A percentile compares a stretch with the other conserved stretches of the same genome.
Evolutionary conservation across 2,113 vertebrate genomes (phyloP).

Genomic region (Labeo rohita): DNA sequence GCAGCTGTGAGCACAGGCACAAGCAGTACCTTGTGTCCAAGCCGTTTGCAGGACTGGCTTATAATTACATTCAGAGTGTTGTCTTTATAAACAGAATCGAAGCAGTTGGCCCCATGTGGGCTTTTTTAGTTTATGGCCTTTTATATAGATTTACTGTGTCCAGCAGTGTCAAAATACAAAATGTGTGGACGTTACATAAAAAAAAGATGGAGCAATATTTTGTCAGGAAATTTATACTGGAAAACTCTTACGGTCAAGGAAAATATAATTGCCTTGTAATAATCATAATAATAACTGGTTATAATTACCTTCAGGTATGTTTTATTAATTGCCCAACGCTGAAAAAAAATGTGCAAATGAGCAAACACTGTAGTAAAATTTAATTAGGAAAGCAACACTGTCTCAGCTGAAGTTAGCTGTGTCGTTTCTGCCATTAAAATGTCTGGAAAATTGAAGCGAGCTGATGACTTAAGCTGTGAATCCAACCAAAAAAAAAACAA

Average conservation of each 20-base stretch:
- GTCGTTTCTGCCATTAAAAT: slow-evolving; percentile 2
- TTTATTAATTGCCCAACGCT: not conserved
- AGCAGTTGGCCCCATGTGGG: not conserved
- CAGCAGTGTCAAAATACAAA: not conserved
- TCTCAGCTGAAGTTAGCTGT: not conserved
- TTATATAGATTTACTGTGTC: not conserved
- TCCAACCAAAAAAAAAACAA: not conserved
- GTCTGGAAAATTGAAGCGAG: not conserved
- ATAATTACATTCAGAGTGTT: not conserved
- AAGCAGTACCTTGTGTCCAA: not conserved
- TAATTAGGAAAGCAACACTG: not conserved
- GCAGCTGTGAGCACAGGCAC: not conserved
- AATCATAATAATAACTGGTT: not conserved
- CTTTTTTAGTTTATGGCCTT: not conserved
- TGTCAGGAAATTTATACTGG: not conserved
- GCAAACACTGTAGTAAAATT: not conserved
- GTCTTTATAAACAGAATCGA: not conserved
- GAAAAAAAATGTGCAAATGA: not conserved
- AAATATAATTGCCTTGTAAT: not conserved
- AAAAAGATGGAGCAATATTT: not conserved
- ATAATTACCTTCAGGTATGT: not conserved
- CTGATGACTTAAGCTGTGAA: not conserved
- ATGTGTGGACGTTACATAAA: not conserved
- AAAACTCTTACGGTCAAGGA: not conserved
- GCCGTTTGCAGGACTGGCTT: not conserved